A percentile compares a stretch with the other conserved stretches of the same genome.
phyloP scores from a whole-genome alignment of 2,113 vertebrate species.

The Albula goreensis region DNA sequence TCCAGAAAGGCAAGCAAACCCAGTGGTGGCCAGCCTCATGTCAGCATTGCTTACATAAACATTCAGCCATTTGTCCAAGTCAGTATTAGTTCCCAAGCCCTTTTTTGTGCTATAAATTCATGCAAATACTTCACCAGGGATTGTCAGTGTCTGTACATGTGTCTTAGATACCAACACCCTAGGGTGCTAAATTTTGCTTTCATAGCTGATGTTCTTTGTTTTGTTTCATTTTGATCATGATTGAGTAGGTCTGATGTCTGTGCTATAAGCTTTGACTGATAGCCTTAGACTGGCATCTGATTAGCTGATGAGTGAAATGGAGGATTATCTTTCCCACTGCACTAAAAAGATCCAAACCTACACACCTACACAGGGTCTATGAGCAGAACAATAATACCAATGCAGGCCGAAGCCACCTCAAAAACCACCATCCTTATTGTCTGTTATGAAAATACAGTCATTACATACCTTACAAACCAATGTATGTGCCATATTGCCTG shows the following conservation, averaged over 20 bases:
- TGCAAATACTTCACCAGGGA: slow-evolving; percentile 14
- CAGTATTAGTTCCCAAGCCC: slow-evolving; percentile 29
- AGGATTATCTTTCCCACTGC: not conserved
- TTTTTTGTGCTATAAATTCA: slow-evolving; percentile 30
- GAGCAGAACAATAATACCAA: too few relatives aligned
- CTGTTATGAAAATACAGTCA: too few relatives aligned
- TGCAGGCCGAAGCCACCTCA: too few relatives aligned
- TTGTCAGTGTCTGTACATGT: not conserved
- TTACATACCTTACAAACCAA: too few relatives aligned
- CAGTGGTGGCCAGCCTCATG: slow-evolving; percentile 41
- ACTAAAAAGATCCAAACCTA: not conserved
- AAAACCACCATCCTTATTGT: too few relatives aligned
- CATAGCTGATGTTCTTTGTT: not conserved
- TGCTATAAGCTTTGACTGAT: not conserved
- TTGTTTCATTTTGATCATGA: not conserved
- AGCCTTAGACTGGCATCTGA: not conserved
- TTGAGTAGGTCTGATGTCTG: too few relatives aligned
- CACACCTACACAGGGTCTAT: too few relatives aligned
- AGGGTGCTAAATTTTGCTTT: too few relatives aligned
- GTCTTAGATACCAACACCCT: too few relatives aligned
- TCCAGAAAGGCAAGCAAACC: slow-evolving; percentile 39
- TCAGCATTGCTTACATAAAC: slow-evolving; percentile 52
- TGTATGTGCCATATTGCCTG: slow-evolving; percentile 6
- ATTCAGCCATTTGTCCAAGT: slow-evolving; percentile 45
- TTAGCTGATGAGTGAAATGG: not conserved